These are phyloP conservation scores for Cynopterus sphinx DNA, from an alignment of 2,797 vertebrate genomes.

Conservation along the genomic window DNA sequence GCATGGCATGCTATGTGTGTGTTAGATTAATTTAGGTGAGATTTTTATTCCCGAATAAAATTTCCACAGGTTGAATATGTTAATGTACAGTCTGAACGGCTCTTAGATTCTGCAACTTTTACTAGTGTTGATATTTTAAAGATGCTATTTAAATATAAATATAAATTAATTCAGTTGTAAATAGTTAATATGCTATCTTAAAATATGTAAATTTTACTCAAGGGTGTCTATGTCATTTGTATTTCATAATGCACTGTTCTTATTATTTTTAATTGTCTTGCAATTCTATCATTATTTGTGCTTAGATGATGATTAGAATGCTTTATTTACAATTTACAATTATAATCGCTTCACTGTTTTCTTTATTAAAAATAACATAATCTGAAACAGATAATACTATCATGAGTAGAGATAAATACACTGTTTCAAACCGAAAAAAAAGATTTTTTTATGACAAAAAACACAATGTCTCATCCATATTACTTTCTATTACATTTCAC, in stretches of 20 bases:
- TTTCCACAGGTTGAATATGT: slow-evolving; percentile 41
- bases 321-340: slow-evolving; percentile 73
- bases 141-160: slow-evolving; percentile 63
- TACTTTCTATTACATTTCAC: not conserved
- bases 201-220: slow-evolving; percentile 69
- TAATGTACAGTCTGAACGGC: slow-evolving; percentile 28
- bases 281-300: slow-evolving; percentile 63
- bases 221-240: slow-evolving; percentile 56
- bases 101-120: slow-evolving; percentile 48
- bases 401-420: slow-evolving; percentile 4
- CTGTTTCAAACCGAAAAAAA: not conserved
- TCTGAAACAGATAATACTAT: slow-evolving; percentile 54
- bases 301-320: slow-evolving; percentile 66
- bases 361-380: slow-evolving; percentile 63
- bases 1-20: not conserved
- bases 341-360: slow-evolving; percentile 66
- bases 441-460: not conserved
- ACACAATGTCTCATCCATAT: not conserved
- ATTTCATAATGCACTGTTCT: slow-evolving; percentile 52
- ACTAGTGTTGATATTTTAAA: slow-evolving; percentile 55
- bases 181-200: slow-evolving; percentile 58
- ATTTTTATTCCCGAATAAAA: slow-evolving; percentile 53
- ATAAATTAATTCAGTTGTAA: slow-evolving; percentile 61
- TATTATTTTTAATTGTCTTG: slow-evolving; percentile 69
- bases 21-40: slow-evolving; percentile 25